Evolutionary conservation across 2,888 invertebrate species (phyloP), one percentile per base, ranked within the genome.

Genomic region (Lasioglossum zephyrum): DNA sequence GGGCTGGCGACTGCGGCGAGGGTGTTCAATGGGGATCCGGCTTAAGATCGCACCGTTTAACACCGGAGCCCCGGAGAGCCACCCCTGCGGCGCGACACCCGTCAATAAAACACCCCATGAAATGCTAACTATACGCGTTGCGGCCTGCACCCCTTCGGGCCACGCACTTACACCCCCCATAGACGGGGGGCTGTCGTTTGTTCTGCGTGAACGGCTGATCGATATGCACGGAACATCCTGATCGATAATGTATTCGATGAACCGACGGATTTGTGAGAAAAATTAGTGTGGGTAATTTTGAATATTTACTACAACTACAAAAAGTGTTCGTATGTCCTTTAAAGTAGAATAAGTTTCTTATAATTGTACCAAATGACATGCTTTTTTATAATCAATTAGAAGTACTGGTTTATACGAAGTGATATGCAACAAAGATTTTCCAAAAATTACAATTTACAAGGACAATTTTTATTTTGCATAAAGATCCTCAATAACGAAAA

Each of bases 21-120:
- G 88, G 85, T 53, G 86, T 86, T 87, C 84, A 89, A 81, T 76
- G 80, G 87, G 89, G 90, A 92, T 92, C 89, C 91, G 90, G 93
- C 93, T 93, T 93, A 93, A 93, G 92, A 93, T 92, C 91, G 89
- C 89, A 90, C 92, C 92, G 93, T 93, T 93, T 93, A 93, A 92
- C 92, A 89, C 82, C 87, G 87, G 87, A 88, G 85, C 86, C 83
- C 73, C 74, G 76, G 79, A 63, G 77, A 63, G 77, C 57, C 81
- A 92, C 91, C 93, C 93, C 92, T 90, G 83, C 82, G 85, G 90
- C 84, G 90, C 90, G 92, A 93, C 93, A 92, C 93, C 93, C 92
- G 91, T 91, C 90, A 91, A 93, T 93, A 92, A 92, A 93, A 92
- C 88, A 87, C 91, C 90, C 92, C 92, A 92, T 92, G 90, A 93